Conservation (phyloP, 1,140 invertebrate genomes). For the Nasonia longicornis region DNA sequence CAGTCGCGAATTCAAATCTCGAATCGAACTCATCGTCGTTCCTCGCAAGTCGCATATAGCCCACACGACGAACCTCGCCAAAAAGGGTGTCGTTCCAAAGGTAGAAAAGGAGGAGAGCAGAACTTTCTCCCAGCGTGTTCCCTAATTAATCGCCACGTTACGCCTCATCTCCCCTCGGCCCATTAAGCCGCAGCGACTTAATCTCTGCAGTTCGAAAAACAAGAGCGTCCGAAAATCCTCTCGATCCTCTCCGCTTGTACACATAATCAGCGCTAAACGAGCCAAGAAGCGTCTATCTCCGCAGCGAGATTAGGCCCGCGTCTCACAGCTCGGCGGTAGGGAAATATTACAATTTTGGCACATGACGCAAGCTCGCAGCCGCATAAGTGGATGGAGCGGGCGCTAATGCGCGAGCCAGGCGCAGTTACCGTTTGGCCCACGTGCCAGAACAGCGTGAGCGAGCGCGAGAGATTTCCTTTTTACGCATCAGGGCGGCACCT, state of each 20-base stretch:
- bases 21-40: too few species aligned
- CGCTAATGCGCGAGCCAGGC: constrained; percentile 41
- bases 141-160: constrained; percentile 40
- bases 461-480: constrained; percentile 37
- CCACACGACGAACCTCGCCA: too few species aligned
- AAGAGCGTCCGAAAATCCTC: not conserved
- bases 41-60: not conserved
- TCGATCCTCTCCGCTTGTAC: not conserved
- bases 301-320: constrained; percentile 1
- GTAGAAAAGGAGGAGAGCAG: not conserved
- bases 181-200: not conserved
- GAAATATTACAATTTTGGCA: not conserved
- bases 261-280: not conserved
- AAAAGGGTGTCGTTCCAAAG: too few species aligned
- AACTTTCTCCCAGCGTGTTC: not conserved
- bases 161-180: not conserved
- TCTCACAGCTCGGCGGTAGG: not conserved
- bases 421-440: constrained; percentile 59
- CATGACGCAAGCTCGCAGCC: not conserved
- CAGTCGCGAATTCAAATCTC: too few species aligned
- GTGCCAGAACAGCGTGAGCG: constrained; percentile 51
- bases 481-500: not conserved
- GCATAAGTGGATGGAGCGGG: not conserved
- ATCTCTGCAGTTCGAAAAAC: constrained; percentile 11
- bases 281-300: not conserved